Evolutionary conservation across 2,113 vertebrate species (phyloP), one percentile per base, ranked within the genome.

Genomic region (Tenrec ecaudatus): DNA sequence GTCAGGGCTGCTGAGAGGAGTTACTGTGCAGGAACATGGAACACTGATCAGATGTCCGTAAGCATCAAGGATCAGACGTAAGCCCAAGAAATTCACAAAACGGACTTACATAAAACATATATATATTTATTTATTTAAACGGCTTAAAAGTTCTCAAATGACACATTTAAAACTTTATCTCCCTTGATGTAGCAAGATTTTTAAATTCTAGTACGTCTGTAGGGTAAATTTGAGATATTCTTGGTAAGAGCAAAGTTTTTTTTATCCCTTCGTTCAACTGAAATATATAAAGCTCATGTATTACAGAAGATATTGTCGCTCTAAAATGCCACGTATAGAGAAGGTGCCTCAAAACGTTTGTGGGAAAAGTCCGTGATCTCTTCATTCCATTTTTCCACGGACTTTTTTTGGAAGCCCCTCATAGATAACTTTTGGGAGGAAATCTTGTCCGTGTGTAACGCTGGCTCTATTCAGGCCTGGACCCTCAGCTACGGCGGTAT

Each of bases 381-480:
- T 53, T 14, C 47, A 53, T 14, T 53, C 47, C 47, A 53, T 14
- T 53, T 53, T 53, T 53, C 47, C 47, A 53, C 47, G 6, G 9
- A 53, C 47, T 53, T 53, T 40, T 40, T 14, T 53, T 53, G 12
- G 11, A 53, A 14, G 6, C 47, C 47, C 47, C 47, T 53, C 60
- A 17, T 4, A 22, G 9, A 3, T 11, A 58, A 43, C 12, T 31
- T 79, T 7, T 53, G 64, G 40, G 38, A 31, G 66, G 4, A 73
- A 66, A n/a, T 25, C 16, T 38, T 38, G 38, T 27, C 19, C 1
- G 6, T 11, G 25, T 16, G 1, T 16, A 60, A 15, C 60, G 36
- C 6, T 57, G 11, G 12, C 22, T 11, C 22, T 14, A 1, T 0
- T n/a, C 31, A 4, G 25, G 11, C 33, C 12, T 17, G 22, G 15